Evolutionary conservation across 2,888 invertebrate species (phyloP).

Genomic region (Phanerotoma sp.): DNA sequence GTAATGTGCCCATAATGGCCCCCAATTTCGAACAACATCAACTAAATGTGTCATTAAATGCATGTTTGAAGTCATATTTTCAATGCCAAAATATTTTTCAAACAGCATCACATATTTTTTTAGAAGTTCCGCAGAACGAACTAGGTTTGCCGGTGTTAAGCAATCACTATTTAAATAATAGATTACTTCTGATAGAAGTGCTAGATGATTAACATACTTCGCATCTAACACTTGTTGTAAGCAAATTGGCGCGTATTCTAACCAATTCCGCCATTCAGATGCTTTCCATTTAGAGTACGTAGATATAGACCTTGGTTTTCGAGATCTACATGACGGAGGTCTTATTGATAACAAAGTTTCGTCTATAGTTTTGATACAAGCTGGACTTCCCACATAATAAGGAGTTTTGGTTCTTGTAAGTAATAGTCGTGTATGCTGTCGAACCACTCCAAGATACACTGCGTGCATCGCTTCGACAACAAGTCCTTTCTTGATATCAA

Average conservation of each 20-base stretch:
- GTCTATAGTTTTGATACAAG: not conserved
- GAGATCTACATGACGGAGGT: not conserved
- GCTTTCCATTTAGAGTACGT: not conserved
- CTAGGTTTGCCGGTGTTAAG: conserved; percentile 8
- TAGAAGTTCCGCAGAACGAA: conserved; percentile 1
- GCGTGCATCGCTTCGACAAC: conserved; percentile 18
- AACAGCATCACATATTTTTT: conserved; percentile 12
- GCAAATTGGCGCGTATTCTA: conserved; percentile 11
- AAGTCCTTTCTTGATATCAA: conserved; percentile 6
- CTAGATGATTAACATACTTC: not conserved
- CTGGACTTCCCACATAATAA: not conserved
- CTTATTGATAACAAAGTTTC: not conserved
- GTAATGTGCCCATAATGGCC: conserved; percentile 21
- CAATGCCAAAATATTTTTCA: conserved; percentile 17
- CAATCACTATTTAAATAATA: conserved; percentile 9
- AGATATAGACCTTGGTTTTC: not conserved
- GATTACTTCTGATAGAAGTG: conserved; percentile 8
- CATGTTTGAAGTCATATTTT: conserved; percentile 21
- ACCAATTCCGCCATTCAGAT: conserved; percentile 1
- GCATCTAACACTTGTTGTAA: not conserved
- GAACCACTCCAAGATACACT: not conserved
- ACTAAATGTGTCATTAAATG: conserved; percentile 18
- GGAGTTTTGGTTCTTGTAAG: not conserved
- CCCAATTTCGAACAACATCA: conserved; percentile 17
- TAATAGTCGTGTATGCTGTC: not conserved